Evolutionary conservation across 2,797 vertebrate species (phyloP).

Genomic region (Onychomys torridus): DNA sequence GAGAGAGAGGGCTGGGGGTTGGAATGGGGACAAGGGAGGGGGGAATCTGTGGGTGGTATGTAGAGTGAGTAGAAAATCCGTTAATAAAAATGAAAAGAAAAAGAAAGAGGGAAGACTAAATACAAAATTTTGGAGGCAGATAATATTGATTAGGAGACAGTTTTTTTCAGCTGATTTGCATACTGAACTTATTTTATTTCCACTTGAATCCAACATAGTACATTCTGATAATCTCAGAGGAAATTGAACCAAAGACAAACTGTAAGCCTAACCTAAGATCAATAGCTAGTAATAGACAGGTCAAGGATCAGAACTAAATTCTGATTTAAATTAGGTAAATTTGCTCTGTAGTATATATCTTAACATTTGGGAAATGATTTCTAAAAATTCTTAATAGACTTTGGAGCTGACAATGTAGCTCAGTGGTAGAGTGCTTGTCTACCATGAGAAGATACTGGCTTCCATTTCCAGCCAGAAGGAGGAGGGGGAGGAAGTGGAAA

Average conservation of each 20-base stretch:
- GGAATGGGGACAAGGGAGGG: too few relatives aligned
- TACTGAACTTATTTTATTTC: conserved; percentile 38
- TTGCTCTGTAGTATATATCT: background rate
- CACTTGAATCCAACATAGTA: background rate
- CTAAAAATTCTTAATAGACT: background rate
- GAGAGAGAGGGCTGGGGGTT: too few relatives aligned
- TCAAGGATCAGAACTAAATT: background rate
- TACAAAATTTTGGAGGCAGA: background rate
- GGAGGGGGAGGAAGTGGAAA: background rate
- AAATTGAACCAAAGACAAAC: conserved; percentile 32
- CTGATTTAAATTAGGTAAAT: background rate
- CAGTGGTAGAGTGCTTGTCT: background rate
- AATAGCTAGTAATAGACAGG: conserved; percentile 26
- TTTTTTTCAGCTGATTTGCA: conserved; percentile 23
- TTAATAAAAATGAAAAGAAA: too few relatives aligned
- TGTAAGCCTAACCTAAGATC: background rate
- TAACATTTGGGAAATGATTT: background rate
- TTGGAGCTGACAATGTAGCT: too few relatives aligned
- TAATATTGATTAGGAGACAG: conserved; percentile 24
- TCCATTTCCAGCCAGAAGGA: background rate
- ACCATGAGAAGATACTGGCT: too few relatives aligned
- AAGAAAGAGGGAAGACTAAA: conserved; percentile 25
- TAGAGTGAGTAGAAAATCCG: too few relatives aligned
- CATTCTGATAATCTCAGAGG: background rate
- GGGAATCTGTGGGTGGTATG: too few relatives aligned